phyloP scores from a whole-genome alignment of 2,888 invertebrate genomes.

The Stratiomys singularior region DNA sequence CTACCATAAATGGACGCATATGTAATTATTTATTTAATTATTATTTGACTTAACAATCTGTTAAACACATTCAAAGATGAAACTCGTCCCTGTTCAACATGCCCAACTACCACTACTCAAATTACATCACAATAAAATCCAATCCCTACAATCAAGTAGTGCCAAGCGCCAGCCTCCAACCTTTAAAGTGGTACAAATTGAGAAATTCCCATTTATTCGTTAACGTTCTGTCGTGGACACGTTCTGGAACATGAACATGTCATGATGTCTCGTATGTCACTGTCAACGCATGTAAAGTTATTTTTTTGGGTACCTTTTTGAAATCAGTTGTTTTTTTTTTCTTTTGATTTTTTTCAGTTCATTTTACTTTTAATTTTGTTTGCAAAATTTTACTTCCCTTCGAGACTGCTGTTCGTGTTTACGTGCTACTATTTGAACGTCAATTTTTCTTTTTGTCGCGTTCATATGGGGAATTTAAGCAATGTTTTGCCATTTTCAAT shows the following conservation, averaged over 20 bases:
- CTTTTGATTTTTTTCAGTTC: no score
- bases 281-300: conserved; percentile 28
- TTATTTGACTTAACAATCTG: no score
- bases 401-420: background rate
- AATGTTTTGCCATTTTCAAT: background rate
- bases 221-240: conserved; percentile 30
- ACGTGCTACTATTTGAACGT: background rate
- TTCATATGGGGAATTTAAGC: background rate
- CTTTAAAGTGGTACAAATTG: conserved; percentile 22
- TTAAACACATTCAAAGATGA: no score
- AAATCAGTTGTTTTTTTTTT: background rate
- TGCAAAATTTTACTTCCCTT: background rate
- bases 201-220: conserved; percentile 41
- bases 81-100: no score
- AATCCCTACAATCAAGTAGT: background rate
- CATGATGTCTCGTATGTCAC: conserved; percentile 45
- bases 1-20: no score
- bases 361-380: background rate
- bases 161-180: background rate
- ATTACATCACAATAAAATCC: background rate
- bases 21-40: no score
- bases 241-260: conserved; percentile 44
- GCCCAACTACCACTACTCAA: no score
- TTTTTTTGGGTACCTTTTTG: background rate
- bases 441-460: background rate